A percentile compares a stretch with the other conserved stretches of the same genome.
These are phyloP conservation scores for Nannoperca australis DNA, from an alignment of 2,797 vertebrate species.

Conservation along the genomic window DNA sequence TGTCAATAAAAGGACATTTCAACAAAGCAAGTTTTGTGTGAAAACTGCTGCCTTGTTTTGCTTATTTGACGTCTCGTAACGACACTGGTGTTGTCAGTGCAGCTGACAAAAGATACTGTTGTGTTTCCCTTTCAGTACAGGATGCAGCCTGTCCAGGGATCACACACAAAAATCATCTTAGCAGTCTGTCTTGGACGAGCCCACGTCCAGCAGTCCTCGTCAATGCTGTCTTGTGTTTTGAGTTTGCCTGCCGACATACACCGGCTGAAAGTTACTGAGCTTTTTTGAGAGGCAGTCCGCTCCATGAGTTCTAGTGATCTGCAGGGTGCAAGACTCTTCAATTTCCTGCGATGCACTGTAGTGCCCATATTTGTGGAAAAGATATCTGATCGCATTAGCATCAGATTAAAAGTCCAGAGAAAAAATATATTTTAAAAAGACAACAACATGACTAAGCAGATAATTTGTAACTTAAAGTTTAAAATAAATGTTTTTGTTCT, in stretches of 20 bases:
- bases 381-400: neutral
- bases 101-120: constrained; percentile 4
- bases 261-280: neutral
- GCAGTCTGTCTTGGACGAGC: neutral
- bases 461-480: neutral
- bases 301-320: neutral
- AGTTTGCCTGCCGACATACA: neutral
- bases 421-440: neutral
- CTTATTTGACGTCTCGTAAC: neutral
- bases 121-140: constrained; percentile 9
- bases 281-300: neutral
- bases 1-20: constrained; percentile 10
- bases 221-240: constrained; percentile 17
- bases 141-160: constrained; percentile 34
- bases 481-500: constrained; percentile 6
- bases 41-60: constrained; percentile 25
- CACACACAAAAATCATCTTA: constrained; percentile 18
- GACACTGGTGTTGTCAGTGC: neutral
- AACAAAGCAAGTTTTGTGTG: neutral
- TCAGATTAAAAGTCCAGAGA: neutral
- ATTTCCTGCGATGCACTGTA: neutral
- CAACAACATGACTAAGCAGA: neutral
- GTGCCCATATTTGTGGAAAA: neutral
- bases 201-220: neutral
- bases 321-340: neutral